Evolutionary conservation across 2,888 invertebrate species (phyloP), one percentile per base, ranked within the genome.

Genomic region (Elmis aenea): DNA sequence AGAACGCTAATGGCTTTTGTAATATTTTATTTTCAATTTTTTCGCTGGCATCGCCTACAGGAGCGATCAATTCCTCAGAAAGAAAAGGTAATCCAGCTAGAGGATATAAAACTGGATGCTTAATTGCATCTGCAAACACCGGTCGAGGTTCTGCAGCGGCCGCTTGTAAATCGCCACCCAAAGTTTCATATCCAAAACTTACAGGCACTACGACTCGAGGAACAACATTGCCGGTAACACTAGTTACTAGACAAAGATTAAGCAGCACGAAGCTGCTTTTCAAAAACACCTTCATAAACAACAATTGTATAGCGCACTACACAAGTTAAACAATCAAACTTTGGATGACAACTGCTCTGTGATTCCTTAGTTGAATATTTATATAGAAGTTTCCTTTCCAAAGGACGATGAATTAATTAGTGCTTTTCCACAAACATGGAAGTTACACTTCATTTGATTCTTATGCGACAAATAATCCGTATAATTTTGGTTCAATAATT

Each of bases 11-110:
- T 8, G 62, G 65, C 21, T 47, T 54, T 14, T 50, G 47, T 5
- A 64, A 45, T 14, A 59, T 38, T 1, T 15, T 16, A 2, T 33
- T 21, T 15, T 31, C 31, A n/a, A 30, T 24, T 60, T 69, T 72
- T 25, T 36, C 72, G 46, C 0, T 1, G 69, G 69, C 2, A 68
- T 68, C 1, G 70, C 69, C 13, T 68, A 71, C 54, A 14, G 24
- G 29, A 10, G 18, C n/a, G n/a, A n/a, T 18, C 8, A 18, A 18
- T 18, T 6, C 8, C 8, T 18, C 18, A 18, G 5, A 18, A 18
- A 8, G 5, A 6, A 5, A 5, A 5, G 5, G 5, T 18, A 18
- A 18, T 18, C 18, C 18, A 18, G 18, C 5, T 6, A 18, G 5
- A 5, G 18, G 18, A 5, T 5, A 5, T 5, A 18, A 5, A 8